Percentiles rank a stretch among this genome's conserved stretches.
These are phyloP conservation scores for Corydoras sp. DNA, from an alignment of 2,113 vertebrate species.

Conservation along the genomic window DNA sequence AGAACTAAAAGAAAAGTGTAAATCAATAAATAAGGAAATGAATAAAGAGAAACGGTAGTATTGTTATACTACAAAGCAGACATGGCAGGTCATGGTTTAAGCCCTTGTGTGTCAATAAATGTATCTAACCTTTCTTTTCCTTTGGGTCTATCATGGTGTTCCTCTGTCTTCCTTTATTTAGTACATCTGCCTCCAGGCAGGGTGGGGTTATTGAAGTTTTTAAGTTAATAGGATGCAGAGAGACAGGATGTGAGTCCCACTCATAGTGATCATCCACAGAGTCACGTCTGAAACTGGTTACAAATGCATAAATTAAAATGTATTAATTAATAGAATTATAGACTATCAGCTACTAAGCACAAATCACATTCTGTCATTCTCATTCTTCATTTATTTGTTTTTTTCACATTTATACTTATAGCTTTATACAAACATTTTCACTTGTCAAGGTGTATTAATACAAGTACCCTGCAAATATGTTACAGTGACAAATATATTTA, in stretches of 20 bases:
- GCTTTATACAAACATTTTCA: too few species aligned
- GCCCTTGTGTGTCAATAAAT: neutral
- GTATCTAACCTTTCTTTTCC: constrained; percentile 36
- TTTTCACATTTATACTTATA: too few species aligned
- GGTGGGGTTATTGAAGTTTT: constrained; percentile 27
- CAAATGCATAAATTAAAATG: too few species aligned
- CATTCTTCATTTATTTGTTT: too few species aligned
- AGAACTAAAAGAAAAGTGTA: constrained; percentile 40
- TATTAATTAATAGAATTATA: too few species aligned
- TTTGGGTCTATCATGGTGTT: constrained; percentile 19
- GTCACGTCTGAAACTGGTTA: constrained; percentile 43
- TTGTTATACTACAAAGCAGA: too few species aligned
- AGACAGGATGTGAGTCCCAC: constrained; percentile 63
- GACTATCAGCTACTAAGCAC: too few species aligned
- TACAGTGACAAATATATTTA: too few species aligned
- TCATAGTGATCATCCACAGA: constrained; percentile 72
- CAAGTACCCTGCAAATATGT: too few species aligned
- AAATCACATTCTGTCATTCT: too few species aligned
- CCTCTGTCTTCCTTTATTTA: constrained; percentile 11
- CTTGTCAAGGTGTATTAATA: too few species aligned
- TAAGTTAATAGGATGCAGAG: constrained; percentile 43
- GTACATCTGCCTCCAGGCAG: constrained; percentile 13
- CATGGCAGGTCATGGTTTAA: too few species aligned
- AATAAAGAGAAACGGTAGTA: neutral
- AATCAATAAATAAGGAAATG: neutral